phyloP scores from a whole-genome alignment of 2,797 vertebrate genomes.

The Phoeniculus purpureus region DNA sequence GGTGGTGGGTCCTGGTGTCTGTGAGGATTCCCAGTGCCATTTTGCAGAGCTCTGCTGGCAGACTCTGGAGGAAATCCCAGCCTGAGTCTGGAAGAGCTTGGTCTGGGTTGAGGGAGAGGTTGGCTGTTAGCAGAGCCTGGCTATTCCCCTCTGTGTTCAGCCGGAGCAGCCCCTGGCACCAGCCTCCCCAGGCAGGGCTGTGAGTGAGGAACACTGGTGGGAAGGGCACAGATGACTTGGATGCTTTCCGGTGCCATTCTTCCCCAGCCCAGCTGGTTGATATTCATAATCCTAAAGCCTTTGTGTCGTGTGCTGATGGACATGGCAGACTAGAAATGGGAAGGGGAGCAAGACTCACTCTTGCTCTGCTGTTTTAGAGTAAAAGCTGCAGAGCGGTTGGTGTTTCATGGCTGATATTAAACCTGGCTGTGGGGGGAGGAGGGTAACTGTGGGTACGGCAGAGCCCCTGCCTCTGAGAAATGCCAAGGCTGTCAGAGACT shows the following conservation, averaged over 20 bases:
- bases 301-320: not conserved
- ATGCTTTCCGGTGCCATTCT: not conserved
- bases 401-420: conserved; percentile 14
- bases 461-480: conserved; percentile 22
- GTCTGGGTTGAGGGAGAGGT: not conserved
- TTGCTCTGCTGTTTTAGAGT: not conserved
- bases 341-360: not conserved
- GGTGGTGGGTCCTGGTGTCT: not conserved
- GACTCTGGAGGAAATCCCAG: not conserved
- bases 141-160: not conserved
- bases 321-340: not conserved
- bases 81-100: not conserved
- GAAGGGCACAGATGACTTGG: not conserved
- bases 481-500: not conserved
- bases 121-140: not conserved
- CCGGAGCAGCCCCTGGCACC: not conserved
- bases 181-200: not conserved
- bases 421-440: conserved; percentile 1
- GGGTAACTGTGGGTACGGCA: not conserved
- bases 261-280: not conserved
- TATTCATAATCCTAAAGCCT: not conserved
- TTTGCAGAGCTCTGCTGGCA: not conserved
- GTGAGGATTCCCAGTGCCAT: not conserved
- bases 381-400: not conserved
- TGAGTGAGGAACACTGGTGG: not conserved